phyloP scores from a whole-genome alignment of 2,113 vertebrate species.

The Tachycineta bicolor region DNA sequence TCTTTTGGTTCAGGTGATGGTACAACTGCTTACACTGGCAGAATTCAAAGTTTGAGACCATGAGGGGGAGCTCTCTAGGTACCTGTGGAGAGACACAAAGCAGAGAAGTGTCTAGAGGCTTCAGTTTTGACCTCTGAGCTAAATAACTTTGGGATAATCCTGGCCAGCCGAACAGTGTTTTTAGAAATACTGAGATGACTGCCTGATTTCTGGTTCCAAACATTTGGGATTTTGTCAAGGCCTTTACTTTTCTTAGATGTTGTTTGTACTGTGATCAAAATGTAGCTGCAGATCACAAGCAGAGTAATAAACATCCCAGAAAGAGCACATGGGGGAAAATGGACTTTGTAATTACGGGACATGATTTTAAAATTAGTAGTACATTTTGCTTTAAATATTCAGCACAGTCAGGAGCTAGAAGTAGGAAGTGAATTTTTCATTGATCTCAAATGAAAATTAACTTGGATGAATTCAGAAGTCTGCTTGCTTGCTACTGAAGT shows the following conservation, averaged over 20 bases:
- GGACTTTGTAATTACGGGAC: background rate
- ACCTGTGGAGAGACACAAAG: background rate
- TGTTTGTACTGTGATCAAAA: background rate
- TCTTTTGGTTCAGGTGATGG: background rate
- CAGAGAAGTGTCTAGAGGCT: background rate
- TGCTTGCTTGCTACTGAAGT: background rate
- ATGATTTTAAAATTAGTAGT: background rate
- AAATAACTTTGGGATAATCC: background rate
- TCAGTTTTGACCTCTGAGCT: background rate
- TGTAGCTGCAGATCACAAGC: background rate
- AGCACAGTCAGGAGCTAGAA: background rate
- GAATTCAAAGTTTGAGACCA: background rate
- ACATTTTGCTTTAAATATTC: background rate
- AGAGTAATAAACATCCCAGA: background rate
- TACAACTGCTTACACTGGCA: background rate
- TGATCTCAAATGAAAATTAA: conserved; percentile 4
- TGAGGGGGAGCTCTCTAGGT: background rate
- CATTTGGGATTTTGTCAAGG: background rate
- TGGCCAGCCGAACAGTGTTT: background rate
- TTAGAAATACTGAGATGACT: background rate
- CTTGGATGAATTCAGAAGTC: background rate
- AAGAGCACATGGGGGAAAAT: background rate
- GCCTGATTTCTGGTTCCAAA: background rate
- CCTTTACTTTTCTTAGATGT: background rate
- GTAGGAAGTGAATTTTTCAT: background rate